phyloP scores from a whole-genome alignment of 2,113 vertebrate genomes.

The Leuciscus idus region DNA sequence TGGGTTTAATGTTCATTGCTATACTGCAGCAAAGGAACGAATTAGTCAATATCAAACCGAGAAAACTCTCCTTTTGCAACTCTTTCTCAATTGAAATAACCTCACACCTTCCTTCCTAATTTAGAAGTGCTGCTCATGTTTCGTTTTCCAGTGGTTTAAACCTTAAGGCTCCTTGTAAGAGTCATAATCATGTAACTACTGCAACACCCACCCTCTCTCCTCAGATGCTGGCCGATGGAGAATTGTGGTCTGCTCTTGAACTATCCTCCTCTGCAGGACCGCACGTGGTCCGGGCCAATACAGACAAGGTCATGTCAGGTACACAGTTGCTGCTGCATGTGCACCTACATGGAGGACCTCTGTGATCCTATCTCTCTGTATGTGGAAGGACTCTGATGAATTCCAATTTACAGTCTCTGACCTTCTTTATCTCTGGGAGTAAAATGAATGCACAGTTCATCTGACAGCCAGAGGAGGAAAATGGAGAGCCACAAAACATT shows the following conservation, averaged over 20 bases:
- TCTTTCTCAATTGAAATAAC: background rate
- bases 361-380: conserved; percentile 7
- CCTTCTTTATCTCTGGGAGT: conserved; percentile 45
- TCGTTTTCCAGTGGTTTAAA: background rate
- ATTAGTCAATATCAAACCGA: background rate
- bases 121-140: background rate
- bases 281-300: background rate
- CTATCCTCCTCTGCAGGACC: conserved; percentile 2
- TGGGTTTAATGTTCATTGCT: background rate
- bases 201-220: conserved; percentile 16
- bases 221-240: background rate
- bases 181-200: background rate
- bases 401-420: conserved; percentile 50
- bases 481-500: conserved; percentile 36
- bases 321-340: conserved; percentile 5
- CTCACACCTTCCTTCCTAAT: background rate
- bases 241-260: background rate
- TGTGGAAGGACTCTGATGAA: conserved; percentile 33
- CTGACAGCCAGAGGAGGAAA: conserved; percentile 25
- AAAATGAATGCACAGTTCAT: conserved; percentile 30
- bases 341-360: conserved; percentile 7
- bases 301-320: conserved; percentile 47
- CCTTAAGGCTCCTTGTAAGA: background rate
- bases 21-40: background rate
- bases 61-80: background rate